These are phyloP conservation scores for Erynnis tages DNA, from an alignment of 2,888 invertebrate genomes.

Conservation along the genomic window DNA sequence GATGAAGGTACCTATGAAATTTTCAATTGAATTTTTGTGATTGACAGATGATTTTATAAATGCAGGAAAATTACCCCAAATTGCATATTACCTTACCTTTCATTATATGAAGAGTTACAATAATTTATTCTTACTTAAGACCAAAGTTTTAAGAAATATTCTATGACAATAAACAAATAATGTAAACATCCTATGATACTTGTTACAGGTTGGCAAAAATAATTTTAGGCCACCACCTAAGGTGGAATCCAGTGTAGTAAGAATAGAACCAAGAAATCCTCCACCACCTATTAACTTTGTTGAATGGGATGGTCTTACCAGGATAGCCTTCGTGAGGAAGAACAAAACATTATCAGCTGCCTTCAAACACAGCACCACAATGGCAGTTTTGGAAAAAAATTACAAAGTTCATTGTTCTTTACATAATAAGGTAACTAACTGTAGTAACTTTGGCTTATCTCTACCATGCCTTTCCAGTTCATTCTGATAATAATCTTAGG, in stretches of 20 bases:
- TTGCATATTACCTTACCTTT: too few species aligned
- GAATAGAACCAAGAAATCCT: slow-evolving; percentile 98
- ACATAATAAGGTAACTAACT: slow-evolving; percentile 87
- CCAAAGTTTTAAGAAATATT: background rate
- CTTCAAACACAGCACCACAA: slow-evolving; percentile 92
- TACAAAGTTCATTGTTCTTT: slow-evolving; percentile 94
- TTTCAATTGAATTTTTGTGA: background rate
- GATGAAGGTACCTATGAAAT: slow-evolving; percentile 90
- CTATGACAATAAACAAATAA: background rate
- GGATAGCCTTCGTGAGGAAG: slow-evolving; percentile 97
- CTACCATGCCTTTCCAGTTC: too few species aligned
- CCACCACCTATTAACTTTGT: slow-evolving; percentile 97
- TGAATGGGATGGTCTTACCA: slow-evolving; percentile 99
- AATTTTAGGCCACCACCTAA: slow-evolving; percentile 99
- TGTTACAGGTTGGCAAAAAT: slow-evolving; percentile 93
- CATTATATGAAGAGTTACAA: too few species aligned
- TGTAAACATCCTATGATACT: too few species aligned
- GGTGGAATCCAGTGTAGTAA: slow-evolving; percentile 98
- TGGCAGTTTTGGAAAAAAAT: slow-evolving; percentile 94
- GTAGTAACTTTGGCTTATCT: too few species aligned
- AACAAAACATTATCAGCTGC: slow-evolving; percentile 96
- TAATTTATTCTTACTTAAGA: background rate
- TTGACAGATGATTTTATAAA: too few species aligned
- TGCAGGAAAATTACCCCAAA: too few species aligned
- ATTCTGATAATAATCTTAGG: too few species aligned